Base-by-base conservation (phyloP, 1,140 invertebrate species). In the Ips nitidus region DNA sequence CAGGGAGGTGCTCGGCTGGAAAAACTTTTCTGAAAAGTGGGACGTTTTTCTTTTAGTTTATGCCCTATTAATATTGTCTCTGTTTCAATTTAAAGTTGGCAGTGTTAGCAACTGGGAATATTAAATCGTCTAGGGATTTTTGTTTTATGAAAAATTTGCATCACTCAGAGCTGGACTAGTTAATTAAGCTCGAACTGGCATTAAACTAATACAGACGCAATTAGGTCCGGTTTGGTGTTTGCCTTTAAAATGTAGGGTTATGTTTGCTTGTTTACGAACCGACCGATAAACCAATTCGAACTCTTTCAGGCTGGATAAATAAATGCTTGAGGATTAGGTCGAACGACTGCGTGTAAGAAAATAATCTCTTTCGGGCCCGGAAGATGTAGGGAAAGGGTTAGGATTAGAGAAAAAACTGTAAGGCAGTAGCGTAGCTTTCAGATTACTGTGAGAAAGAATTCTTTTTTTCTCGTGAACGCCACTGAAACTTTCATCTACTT, bases 41-140 rank as follows among this genome's bases (percentile, higher is more conserved):
- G 66, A 69, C 66, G 47, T 69, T 69, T 69, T 69, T 69, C 66
- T 69, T 69, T 69, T 69, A 62, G 57, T 69, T 69, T 69, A 69
- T 69, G 47, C 66, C 56, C 66, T 69, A 60, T 69, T 69, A 69
- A 69, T 69, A 69, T 69, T 69, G 66, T 69, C 66, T 69, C 57
- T 69, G 64, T 69, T 69, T 69, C 66, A 69, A 69, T 69, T 69
- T 69, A 69, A 69, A 69, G 50, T 69, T 69, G 66, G 57, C 58
- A 52, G 47, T 69, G 37, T 61, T 69, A 69, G 57, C 66, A 37
- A 69, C 66, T 69, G 66, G 66, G 66, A 69, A 69, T 69, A 61
- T 69, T 69, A 69, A 69, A 69, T 69, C 59, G 66, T 38, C 64
- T 36, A 55, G 66, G 47, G 57, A 69, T 69, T 68, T 67, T 67